A percentile compares a stretch with the other conserved stretches of the same genome.
These are phyloP conservation scores for Epinephelus moara DNA, from an alignment of 2,113 vertebrate genomes.

Conservation along the genomic window DNA sequence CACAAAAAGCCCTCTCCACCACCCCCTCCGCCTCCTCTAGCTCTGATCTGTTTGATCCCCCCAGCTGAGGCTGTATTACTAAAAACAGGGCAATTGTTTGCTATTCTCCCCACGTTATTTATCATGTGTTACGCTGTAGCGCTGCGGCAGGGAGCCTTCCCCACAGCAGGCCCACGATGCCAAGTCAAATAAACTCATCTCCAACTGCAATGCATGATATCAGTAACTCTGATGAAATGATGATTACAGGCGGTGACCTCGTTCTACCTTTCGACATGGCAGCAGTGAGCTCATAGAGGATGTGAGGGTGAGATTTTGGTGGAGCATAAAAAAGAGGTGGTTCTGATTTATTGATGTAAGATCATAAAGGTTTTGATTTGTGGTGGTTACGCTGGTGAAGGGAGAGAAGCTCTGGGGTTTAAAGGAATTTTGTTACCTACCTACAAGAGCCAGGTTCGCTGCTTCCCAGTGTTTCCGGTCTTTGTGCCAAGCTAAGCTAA, in stretches of 20 bases:
- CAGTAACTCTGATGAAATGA: slow-evolving; percentile 11
- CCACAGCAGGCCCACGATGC: neutral
- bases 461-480: neutral
- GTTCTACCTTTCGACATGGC: neutral
- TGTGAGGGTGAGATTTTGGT: neutral
- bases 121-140: neutral
- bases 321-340: neutral
- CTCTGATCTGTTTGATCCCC: neutral
- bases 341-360: neutral
- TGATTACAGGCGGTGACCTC: slow-evolving; percentile 24
- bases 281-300: slow-evolving; percentile 2
- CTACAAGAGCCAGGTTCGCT: neutral
- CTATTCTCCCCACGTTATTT: neutral
- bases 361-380: neutral
- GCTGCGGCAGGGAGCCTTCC: neutral
- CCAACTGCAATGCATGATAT: neutral
- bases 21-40: neutral
- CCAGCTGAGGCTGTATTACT: neutral
- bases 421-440: neutral
- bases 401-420: neutral
- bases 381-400: neutral
- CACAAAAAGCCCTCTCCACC: neutral
- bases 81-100: slow-evolving; percentile 1
- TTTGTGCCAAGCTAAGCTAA: neutral
- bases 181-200: slow-evolving; percentile 3